Conservation (phyloP, 1,140 invertebrate genomes). For the Dendroctonus valens region DNA sequence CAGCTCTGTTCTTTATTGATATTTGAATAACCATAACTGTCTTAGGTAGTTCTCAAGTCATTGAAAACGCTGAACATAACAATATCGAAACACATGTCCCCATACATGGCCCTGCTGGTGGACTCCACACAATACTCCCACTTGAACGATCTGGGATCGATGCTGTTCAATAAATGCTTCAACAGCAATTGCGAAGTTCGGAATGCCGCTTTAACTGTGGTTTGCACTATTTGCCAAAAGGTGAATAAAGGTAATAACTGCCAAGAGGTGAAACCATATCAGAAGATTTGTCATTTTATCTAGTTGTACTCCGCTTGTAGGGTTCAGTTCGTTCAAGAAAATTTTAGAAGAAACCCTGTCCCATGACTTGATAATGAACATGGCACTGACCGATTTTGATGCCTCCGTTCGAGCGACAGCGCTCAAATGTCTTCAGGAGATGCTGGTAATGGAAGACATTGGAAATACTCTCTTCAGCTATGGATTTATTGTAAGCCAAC, state of each 20-base stretch:
- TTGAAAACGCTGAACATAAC: slow-evolving; percentile 23
- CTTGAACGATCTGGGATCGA: slow-evolving; percentile 20
- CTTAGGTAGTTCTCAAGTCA: slow-evolving; percentile 22
- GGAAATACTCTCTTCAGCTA: slow-evolving; percentile 10
- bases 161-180: slow-evolving; percentile 24
- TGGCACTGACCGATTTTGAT: slow-evolving; percentile 22
- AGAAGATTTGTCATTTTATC: too few species aligned
- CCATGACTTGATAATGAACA: slow-evolving; percentile 21
- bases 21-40: background rate
- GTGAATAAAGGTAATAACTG: slow-evolving; percentile 22
- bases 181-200: slow-evolving; percentile 17
- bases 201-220: slow-evolving; percentile 23
- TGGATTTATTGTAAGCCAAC: slow-evolving; percentile 7
- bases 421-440: slow-evolving; percentile 26
- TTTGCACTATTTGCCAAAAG: slow-evolving; percentile 28
- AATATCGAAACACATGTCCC: slow-evolving; percentile 29
- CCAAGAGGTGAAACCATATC: too few species aligned
- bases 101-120: slow-evolving; percentile 28
- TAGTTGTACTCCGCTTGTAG: background rate
- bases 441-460: slow-evolving; percentile 26
- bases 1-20: background rate
- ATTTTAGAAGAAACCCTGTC: slow-evolving; percentile 19
- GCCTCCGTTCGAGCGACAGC: slow-evolving; percentile 18
- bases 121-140: slow-evolving; percentile 18
- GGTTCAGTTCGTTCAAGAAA: slow-evolving; percentile 26